A percentile compares a stretch with the other conserved stretches of the same genome.
These are phyloP conservation scores for Nymphalis polychloros DNA, from an alignment of 2,888 invertebrate genomes.

Conservation along the genomic window DNA sequence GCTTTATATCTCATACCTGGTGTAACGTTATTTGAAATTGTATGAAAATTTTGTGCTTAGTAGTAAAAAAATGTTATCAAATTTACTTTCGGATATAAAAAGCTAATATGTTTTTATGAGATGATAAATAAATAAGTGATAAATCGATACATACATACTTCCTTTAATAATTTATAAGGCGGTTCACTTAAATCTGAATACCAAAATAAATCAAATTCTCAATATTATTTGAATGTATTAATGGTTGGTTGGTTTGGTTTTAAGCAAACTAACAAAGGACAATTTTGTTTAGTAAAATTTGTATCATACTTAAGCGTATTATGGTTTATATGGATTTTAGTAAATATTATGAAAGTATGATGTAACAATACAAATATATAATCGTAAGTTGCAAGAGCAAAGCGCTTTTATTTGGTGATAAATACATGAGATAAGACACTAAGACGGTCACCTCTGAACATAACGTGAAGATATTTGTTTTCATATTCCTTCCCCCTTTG, in stretches of 20 bases:
- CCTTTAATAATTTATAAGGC: too few relatives aligned
- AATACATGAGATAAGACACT: conserved; percentile 40
- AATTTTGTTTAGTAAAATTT: too few relatives aligned
- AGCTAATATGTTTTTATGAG: not conserved
- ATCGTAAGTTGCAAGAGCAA: conserved; percentile 19
- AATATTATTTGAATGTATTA: too few relatives aligned
- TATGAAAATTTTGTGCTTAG: conserved; percentile 3
- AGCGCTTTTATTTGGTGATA: conserved; percentile 41
- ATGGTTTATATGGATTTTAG: too few relatives aligned
- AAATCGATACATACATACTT: too few relatives aligned
- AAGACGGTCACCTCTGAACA: conserved; percentile 39
- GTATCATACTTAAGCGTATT: too few relatives aligned
- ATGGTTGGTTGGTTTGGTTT: too few relatives aligned
- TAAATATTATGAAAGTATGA: conserved; percentile 3
- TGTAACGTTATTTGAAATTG: conserved; percentile 19
- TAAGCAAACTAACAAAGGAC: too few relatives aligned
- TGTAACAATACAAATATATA: conserved; percentile 17
- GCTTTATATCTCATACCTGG: conserved; percentile 17
- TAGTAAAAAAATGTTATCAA: not conserved
- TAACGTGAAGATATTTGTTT: conserved; percentile 62
- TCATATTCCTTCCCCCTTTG: conserved; percentile 61
- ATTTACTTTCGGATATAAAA: not conserved
- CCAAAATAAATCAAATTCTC: too few relatives aligned
- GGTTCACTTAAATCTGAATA: too few relatives aligned
- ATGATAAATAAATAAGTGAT: too few relatives aligned